A percentile compares a stretch with the other conserved stretches of the same genome.
Evolutionary conservation across 2,113 vertebrate genomes (phyloP).

Genomic region (Corythaeola cristata): DNA sequence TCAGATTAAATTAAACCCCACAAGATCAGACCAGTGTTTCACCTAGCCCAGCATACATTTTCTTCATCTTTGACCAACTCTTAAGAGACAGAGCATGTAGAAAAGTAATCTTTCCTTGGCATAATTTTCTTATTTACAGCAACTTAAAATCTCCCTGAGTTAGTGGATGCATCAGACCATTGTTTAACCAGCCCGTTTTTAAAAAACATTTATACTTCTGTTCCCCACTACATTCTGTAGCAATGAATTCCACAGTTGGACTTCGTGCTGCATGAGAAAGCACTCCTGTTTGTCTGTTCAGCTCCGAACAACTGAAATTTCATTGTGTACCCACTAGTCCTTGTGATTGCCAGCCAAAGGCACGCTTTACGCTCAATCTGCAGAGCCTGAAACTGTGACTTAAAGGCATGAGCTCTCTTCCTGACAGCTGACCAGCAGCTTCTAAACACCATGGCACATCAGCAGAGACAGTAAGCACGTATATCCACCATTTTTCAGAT

Average conservation of each 20-base stretch:
- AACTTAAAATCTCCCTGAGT: conserved; percentile 63
- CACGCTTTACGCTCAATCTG: not conserved
- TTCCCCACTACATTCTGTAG: not conserved
- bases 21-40: not conserved
- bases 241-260: not conserved
- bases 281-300: not conserved
- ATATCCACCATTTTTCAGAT: not conserved
- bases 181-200: not conserved
- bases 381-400: not conserved
- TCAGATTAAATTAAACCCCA: not conserved
- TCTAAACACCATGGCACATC: not conserved
- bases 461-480: not conserved
- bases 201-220: not conserved
- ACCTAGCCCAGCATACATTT: not conserved
- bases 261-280: not conserved
- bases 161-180: not conserved
- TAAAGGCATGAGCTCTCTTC: not conserved
- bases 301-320: not conserved
- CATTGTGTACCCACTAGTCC: not conserved
- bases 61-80: not conserved
- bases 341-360: not conserved
- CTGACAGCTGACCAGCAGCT: conserved; percentile 27
- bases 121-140: conserved; percentile 13
- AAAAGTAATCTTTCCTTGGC: not conserved
- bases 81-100: not conserved